phyloP scores from a whole-genome alignment of 2,797 vertebrate genomes.

The Sorex maritimensis region DNA sequence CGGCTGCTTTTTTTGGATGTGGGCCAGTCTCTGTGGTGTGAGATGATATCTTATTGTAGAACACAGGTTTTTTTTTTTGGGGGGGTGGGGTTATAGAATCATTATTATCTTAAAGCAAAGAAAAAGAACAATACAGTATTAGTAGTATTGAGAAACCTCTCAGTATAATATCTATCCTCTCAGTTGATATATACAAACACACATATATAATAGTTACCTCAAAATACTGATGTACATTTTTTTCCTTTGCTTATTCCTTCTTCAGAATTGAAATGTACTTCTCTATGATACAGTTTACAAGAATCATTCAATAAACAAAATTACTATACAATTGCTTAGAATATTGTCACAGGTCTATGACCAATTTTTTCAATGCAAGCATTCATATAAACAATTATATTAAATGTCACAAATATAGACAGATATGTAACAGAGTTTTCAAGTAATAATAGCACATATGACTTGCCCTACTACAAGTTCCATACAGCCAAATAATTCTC shows the following conservation, averaged over 20 bases:
- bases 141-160: neutral
- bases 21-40: too few relatives aligned
- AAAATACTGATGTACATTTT: neutral
- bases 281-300: slow-evolving; percentile 12
- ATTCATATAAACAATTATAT: too few relatives aligned
- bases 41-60: too few relatives aligned
- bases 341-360: neutral
- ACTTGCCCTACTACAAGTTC: too few relatives aligned
- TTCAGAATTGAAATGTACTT: slow-evolving; percentile 7
- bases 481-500: too few relatives aligned
- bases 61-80: too few relatives aligned
- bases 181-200: too few relatives aligned
- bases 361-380: neutral
- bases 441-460: neutral
- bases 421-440: neutral
- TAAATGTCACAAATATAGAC: neutral
- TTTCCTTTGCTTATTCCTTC: slow-evolving; percentile 37
- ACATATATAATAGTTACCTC: too few relatives aligned
- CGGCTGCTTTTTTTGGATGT: too few relatives aligned
- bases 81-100: neutral
- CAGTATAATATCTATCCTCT: neutral
- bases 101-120: neutral
- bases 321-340: neutral
- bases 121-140: neutral
- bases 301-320: neutral